Evolutionary conservation across 2,113 vertebrate genomes (phyloP).

Genomic region (Rhinolophus sinicus): DNA sequence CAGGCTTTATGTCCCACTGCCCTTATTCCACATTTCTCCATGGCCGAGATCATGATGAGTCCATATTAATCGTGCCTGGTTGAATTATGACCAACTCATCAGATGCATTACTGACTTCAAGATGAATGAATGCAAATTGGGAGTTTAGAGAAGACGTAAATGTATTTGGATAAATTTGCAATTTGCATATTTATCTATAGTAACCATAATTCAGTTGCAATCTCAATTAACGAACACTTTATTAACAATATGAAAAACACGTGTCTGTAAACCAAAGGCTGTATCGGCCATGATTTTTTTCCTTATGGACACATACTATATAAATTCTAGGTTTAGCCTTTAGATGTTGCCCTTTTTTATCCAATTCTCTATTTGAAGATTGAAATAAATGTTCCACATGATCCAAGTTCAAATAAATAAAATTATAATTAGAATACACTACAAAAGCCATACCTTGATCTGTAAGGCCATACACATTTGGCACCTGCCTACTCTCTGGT

Average conservation of each 20-base stretch:
- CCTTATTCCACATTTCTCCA: neutral
- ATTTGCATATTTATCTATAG: neutral
- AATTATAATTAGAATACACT: constrained; percentile 24
- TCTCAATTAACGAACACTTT: neutral
- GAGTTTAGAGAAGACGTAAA: neutral
- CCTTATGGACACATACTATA: neutral
- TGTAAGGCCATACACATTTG: neutral
- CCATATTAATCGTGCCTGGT: neutral
- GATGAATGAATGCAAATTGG: neutral
- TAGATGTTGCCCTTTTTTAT: neutral
- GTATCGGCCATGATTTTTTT: neutral
- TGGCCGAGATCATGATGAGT: neutral
- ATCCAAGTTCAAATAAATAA: neutral
- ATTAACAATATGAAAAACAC: neutral
- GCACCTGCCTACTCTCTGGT: neutral
- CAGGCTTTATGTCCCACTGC: neutral
- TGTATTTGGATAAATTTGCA: neutral
- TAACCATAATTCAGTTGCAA: neutral
- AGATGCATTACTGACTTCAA: neutral
- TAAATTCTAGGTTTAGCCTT: neutral
- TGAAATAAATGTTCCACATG: neutral
- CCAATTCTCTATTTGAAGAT: neutral
- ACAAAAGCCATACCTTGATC: neutral
- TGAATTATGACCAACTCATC: neutral
- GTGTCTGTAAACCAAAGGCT: neutral